Base-by-base conservation (phyloP, 1,140 invertebrate species). In the Teleopsis dalmanni region DNA sequence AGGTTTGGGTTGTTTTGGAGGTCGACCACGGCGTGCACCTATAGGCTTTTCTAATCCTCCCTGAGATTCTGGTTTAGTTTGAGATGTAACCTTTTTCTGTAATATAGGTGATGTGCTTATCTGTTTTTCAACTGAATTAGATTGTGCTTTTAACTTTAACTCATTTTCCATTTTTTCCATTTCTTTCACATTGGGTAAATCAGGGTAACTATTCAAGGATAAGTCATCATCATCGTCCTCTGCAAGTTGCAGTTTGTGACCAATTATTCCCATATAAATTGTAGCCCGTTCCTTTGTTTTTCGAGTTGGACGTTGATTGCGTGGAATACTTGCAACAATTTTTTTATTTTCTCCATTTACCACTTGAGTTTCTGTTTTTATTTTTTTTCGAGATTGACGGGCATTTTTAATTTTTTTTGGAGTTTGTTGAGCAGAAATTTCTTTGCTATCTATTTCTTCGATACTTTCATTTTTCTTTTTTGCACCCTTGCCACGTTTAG, bases 201-300 rank as follows among this genome's bases (percentile, higher is more conserved):
- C 81, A 0, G 81, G 80, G 62, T 81, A 83, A 65, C 81, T 84
- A 40, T 80, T 79, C 16, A 81, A 56, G 2, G 81, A 83, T 3
- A 76, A 57, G 58, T 77, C 76, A 55, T 83, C 81, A 10, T 80
- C 78, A 54, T 82, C 80, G 18, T 75, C 76, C 7, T 76, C 67
- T 51, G 79, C 78, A 42, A 74, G 57, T 56, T 76, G 73, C 18
- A 85, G 70, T 60, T 84, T 83, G 56, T 82, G 78, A 8, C 81
- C 82, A 21, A 87, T 72, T 53, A 86, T 78, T 59, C 85, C 83
- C 80, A 87, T 83, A 51, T 83, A 87, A 21, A 85, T 77, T 16
- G 83, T 76, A 13, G 84, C 84, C 40, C 82, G 82, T 71, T 85
- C 83, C 63, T 86, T 87, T 5, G 83, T 85, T 65, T 84, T 87